Evolutionary conservation across 2,113 vertebrate species (phyloP).

Genomic region (Ornithorhynchus anatinus): DNA sequence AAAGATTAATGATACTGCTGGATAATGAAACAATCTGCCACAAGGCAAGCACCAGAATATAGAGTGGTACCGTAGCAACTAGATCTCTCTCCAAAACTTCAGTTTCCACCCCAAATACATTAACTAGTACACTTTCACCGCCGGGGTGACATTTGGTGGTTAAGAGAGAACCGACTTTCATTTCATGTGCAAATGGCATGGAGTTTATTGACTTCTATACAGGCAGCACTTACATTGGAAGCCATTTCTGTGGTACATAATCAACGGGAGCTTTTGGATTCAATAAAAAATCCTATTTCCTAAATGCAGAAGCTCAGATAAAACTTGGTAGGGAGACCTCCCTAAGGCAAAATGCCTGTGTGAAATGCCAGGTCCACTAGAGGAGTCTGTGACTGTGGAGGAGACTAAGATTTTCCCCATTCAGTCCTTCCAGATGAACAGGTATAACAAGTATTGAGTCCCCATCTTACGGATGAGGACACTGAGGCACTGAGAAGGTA

Average conservation of each 20-base stretch:
- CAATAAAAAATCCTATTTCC: slow-evolving; percentile 43
- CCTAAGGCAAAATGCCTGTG: too few relatives aligned
- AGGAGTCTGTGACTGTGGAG: too few relatives aligned
- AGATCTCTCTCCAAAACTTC: slow-evolving; percentile 27
- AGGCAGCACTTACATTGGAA: slow-evolving; percentile 49
- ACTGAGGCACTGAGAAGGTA: too few relatives aligned
- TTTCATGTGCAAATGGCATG: slow-evolving; percentile 55
- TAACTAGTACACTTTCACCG: slow-evolving; percentile 56
- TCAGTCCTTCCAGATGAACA: too few relatives aligned
- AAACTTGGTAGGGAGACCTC: not conserved
- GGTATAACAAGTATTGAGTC: too few relatives aligned
- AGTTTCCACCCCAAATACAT: slow-evolving; percentile 41
- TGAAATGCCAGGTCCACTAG: too few relatives aligned
- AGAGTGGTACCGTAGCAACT: slow-evolving; percentile 51
- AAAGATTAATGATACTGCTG: slow-evolving; percentile 75
- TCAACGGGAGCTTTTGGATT: slow-evolving; percentile 52
- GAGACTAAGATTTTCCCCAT: too few relatives aligned
- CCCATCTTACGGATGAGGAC: too few relatives aligned
- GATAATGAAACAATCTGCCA: slow-evolving; percentile 80
- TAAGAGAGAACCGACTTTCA: slow-evolving; percentile 62
- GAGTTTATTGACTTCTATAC: slow-evolving; percentile 61
- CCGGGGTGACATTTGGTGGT: slow-evolving; percentile 54
- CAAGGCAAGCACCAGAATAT: slow-evolving; percentile 65
- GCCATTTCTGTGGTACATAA: slow-evolving; percentile 57
- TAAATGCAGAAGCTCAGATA: slow-evolving; percentile 24